Evolutionary conservation across 2,113 vertebrate genomes (phyloP).

Genomic region (Osmerus mordax): DNA sequence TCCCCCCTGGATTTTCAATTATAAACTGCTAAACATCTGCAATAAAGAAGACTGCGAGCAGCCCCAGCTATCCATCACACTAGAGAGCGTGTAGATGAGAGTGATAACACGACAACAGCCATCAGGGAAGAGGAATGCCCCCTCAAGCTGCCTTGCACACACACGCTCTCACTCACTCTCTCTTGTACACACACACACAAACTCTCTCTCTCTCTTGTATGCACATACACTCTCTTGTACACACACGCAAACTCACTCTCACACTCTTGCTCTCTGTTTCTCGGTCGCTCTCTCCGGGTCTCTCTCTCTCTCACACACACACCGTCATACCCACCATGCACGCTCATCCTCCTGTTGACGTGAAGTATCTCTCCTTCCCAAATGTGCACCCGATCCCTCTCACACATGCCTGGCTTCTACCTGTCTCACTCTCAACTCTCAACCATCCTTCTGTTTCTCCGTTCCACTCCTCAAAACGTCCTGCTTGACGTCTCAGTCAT

Average conservation of each 20-base stretch:
- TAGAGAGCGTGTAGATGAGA: constrained; percentile 36
- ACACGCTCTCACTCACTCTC: constrained; percentile 10
- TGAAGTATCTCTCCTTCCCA: too few relatives aligned
- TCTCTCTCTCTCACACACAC: too few relatives aligned
- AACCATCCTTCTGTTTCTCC: neutral
- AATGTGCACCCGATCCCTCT: neutral
- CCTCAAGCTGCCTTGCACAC: constrained; percentile 22
- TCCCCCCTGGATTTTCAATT: constrained; percentile 58
- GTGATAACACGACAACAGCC: constrained; percentile 49
- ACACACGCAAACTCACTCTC: neutral
- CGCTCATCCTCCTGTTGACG: neutral
- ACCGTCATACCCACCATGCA: too few relatives aligned
- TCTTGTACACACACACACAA: constrained; percentile 8
- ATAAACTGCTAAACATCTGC: constrained; percentile 63
- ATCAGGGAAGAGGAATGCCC: constrained; percentile 44
- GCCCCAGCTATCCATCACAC: constrained; percentile 50
- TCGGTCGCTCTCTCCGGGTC: neutral
- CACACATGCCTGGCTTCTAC: neutral
- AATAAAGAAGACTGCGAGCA: constrained; percentile 34
- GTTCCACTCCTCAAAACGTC: too few relatives aligned
- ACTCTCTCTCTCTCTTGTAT: neutral
- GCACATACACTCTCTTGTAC: neutral
- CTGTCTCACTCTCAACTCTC: too few relatives aligned
- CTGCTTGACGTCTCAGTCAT: too few relatives aligned
- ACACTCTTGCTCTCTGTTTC: neutral